phyloP scores from a whole-genome alignment of 2,888 invertebrate species.

The Heliconius erato region DNA sequence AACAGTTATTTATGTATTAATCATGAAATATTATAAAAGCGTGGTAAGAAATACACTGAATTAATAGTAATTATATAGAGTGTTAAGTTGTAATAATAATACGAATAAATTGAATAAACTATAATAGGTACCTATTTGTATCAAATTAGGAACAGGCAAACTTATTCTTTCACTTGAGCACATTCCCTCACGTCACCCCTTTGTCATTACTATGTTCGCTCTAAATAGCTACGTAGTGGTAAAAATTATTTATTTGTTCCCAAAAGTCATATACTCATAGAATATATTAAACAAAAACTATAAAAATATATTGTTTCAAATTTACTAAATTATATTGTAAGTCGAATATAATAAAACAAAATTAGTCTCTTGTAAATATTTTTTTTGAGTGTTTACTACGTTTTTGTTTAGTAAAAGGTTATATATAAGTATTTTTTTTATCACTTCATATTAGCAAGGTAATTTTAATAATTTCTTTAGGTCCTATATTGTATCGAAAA shows the following conservation, averaged over 20 bases:
- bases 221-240: constrained; percentile 48
- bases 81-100: not conserved
- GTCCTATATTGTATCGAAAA: constrained; percentile 98
- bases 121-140: constrained; percentile 39
- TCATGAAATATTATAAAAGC: not conserved
- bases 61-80: not conserved
- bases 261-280: too few relatives aligned
- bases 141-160: constrained; percentile 62
- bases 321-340: too few relatives aligned
- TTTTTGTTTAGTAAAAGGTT: not conserved
- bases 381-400: not conserved
- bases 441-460: not conserved
- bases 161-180: constrained; percentile 58
- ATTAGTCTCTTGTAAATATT: too few relatives aligned
- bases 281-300: not conserved
- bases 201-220: constrained; percentile 59
- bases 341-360: too few relatives aligned
- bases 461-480: constrained; percentile 68
- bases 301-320: not conserved
- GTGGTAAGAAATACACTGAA: not conserved
- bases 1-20: not conserved
- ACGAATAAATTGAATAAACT: not conserved
- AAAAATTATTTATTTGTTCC: too few relatives aligned
- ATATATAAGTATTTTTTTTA: too few relatives aligned
- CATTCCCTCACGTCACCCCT: constrained; percentile 65